Conservation (phyloP, 2,888 invertebrate species). For the Drosophila borborema region DNA sequence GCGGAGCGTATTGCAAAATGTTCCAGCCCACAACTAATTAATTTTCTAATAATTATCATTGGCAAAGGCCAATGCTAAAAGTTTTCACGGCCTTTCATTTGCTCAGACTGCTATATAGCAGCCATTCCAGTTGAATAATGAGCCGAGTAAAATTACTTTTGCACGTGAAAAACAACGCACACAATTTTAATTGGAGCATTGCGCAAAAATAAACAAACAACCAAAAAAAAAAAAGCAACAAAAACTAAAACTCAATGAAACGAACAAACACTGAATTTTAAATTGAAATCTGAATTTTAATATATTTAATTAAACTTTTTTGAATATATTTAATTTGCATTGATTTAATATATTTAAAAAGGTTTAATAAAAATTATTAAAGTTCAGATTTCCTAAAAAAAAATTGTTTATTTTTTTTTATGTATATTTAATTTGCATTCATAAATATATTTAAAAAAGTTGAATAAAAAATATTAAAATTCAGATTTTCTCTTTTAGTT, state of each 20-base stretch:
- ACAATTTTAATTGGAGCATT: constrained; percentile 67
- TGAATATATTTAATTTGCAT: neutral
- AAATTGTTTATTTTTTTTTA: too few relatives aligned
- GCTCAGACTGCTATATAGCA: constrained; percentile 22
- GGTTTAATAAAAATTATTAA: too few relatives aligned
- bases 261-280: constrained; percentile 23
- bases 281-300: neutral
- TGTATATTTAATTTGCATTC: too few relatives aligned
- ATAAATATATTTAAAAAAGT: too few relatives aligned
- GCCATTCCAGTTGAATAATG: constrained; percentile 53
- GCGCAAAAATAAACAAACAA: constrained; percentile 64
- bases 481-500: too few relatives aligned
- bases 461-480: too few relatives aligned
- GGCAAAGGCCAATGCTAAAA: constrained; percentile 35
- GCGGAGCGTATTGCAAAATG: constrained; percentile 53
- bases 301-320: neutral
- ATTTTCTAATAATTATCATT: constrained; percentile 66
- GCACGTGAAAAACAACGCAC: constrained; percentile 45
- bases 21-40: constrained; percentile 58
- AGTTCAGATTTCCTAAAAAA: too few relatives aligned
- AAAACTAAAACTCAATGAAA: constrained; percentile 43
- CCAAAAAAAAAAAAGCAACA: constrained; percentile 16
- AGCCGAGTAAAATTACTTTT: constrained; percentile 40
- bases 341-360: too few relatives aligned
- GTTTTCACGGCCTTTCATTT: constrained; percentile 19